phyloP scores from a whole-genome alignment of 1,140 invertebrate genomes.

The Cherax destructor region DNA sequence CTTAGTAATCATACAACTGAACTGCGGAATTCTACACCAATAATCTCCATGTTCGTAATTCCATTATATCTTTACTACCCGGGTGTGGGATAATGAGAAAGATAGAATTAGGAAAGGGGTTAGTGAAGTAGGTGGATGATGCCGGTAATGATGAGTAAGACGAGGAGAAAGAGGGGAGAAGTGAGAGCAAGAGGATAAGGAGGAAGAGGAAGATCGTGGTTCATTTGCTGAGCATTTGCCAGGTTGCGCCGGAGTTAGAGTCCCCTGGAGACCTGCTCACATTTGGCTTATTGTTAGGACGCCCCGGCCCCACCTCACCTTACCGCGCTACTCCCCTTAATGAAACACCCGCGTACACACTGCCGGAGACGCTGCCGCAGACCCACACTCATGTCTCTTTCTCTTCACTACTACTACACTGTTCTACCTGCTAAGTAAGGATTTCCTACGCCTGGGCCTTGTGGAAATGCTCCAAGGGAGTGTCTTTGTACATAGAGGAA shows the following conservation, averaged over 20 bases:
- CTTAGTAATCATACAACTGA: conserved; percentile 6
- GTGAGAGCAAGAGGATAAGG: conserved; percentile 23
- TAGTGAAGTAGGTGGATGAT: conserved; percentile 41
- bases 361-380: conserved; percentile 36
- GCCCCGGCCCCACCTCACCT: conserved; percentile 59
- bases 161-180: conserved; percentile 16
- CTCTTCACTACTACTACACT: background rate
- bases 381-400: conserved; percentile 16
- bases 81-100: conserved; percentile 31
- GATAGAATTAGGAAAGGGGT: conserved; percentile 22
- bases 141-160: conserved; percentile 26
- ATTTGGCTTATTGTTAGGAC: conserved; percentile 69
- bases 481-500: background rate
- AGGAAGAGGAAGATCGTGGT: conserved; percentile 65
- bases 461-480: background rate
- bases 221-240: conserved; percentile 69
- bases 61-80: conserved; percentile 11
- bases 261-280: conserved; percentile 67
- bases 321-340: conserved; percentile 65
- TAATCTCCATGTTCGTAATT: conserved; percentile 34
- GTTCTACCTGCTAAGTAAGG: background rate
- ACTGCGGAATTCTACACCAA: conserved; percentile 15
- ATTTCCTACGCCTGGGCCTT: background rate
- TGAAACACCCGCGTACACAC: conserved; percentile 65
- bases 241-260: conserved; percentile 68